Conservation (phyloP, 37 sponge, comb jelly and placozoan genomes). For the Ianthella basta region DNA sequence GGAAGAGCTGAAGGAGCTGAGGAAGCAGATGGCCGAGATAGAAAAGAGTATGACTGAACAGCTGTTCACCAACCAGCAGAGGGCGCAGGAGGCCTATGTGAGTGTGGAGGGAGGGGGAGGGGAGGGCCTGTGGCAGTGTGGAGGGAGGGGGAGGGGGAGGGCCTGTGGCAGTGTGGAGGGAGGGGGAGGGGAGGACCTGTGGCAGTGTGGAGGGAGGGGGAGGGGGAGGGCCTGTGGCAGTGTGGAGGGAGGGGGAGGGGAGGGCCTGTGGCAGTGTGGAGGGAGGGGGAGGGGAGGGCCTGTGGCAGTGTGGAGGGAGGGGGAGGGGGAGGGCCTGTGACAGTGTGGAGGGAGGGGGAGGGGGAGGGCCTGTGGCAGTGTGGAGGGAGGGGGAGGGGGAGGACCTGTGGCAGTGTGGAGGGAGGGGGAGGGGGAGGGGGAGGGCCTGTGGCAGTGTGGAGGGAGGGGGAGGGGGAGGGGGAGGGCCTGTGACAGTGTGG, state of each 20-base stretch:
- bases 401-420: too few relatives aligned
- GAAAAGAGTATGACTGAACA: slow-evolving; percentile 58
- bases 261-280: too few relatives aligned
- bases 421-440: slow-evolving; percentile 55
- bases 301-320: slow-evolving; percentile 31
- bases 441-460: slow-evolving; percentile 54
- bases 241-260: not conserved
- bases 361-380: slow-evolving; percentile 61
- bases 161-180: slow-evolving; percentile 44
- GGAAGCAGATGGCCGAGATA: slow-evolving; percentile 72
- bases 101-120: not conserved
- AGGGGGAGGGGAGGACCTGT: not conserved
- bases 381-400: not conserved
- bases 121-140: slow-evolving; percentile 39
- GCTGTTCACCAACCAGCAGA: slow-evolving; percentile 59
- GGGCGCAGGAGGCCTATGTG: slow-evolving; percentile 71
- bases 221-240: slow-evolving; percentile 64
- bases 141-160: slow-evolving; percentile 36
- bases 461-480: slow-evolving; percentile 21
- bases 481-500: slow-evolving; percentile 56
- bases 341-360: too few relatives aligned
- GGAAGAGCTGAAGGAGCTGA: slow-evolving; percentile 58
- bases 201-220: too few relatives aligned
- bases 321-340: not conserved
- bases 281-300: slow-evolving; percentile 61